Conservation (phyloP, 1,140 invertebrate genomes). For the Atopsyche davidsoni region DNA sequence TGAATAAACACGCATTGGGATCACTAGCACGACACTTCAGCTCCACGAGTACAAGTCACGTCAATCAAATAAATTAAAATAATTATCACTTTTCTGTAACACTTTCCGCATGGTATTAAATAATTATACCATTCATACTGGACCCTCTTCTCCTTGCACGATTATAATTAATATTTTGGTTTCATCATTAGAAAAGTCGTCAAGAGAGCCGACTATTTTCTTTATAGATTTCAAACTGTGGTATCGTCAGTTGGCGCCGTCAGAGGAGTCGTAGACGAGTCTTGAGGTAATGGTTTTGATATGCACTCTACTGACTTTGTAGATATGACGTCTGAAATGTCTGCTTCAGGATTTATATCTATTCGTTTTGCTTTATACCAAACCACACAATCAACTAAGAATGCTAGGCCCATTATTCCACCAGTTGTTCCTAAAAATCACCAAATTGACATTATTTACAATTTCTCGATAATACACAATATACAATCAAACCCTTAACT, state of each 20-base stretch:
- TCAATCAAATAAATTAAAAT: no score
- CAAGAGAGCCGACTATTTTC: background rate
- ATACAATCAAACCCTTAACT: no score
- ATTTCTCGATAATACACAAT: no score
- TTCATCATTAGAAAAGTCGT: no score
- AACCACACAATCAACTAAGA: constrained; percentile 74
- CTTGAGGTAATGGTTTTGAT: constrained; percentile 22
- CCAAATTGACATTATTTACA: no score
- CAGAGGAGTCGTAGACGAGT: constrained; percentile 22
- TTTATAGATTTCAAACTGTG: background rate
- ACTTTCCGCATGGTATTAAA: background rate
- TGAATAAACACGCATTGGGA: no score
- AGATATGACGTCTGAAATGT: constrained; percentile 11
- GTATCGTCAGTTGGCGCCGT: constrained; percentile 33
- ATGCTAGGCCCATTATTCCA: constrained; percentile 72
- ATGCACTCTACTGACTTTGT: constrained; percentile 15
- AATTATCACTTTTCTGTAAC: background rate
- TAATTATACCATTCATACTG: background rate
- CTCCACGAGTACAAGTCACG: no score
- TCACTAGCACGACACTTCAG: no score
- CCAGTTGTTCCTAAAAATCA: constrained; percentile 70
- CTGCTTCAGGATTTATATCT: constrained; percentile 50
- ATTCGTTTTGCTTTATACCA: constrained; percentile 78
- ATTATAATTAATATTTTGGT: background rate
- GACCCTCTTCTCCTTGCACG: background rate